Evolutionary conservation across 1,140 invertebrate species (phyloP).

Genomic region (Halesus radiatus): DNA sequence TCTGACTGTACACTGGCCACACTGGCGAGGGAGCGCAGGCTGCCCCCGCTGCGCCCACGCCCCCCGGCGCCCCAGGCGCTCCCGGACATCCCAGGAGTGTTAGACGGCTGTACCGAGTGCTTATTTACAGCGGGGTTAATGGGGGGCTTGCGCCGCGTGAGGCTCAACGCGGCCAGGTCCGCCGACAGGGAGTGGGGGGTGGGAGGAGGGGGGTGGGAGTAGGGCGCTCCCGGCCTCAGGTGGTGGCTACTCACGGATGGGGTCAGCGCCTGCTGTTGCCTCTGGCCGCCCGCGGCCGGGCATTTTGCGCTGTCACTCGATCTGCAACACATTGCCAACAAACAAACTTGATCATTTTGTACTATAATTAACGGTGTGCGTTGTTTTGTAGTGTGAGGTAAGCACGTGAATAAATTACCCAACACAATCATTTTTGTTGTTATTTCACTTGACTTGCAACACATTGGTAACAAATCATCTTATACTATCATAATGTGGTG

Average conservation of each 20-base stretch:
- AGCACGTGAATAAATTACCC: too few relatives aligned
- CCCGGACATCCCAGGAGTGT: constrained; percentile 51
- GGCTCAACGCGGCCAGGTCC: constrained; percentile 53
- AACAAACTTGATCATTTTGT: too few relatives aligned
- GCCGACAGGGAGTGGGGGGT: constrained; percentile 55
- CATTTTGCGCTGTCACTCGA: constrained; percentile 69
- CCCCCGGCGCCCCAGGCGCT: constrained; percentile 55
- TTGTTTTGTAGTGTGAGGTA: too few relatives aligned
- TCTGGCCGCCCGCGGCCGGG: constrained; percentile 59
- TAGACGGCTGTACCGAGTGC: constrained; percentile 54
- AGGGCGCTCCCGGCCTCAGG: constrained; percentile 59
- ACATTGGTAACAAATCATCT: too few relatives aligned
- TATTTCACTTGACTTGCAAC: too few relatives aligned
- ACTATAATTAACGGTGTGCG: too few relatives aligned
- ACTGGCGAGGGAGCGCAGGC: constrained; percentile 63
- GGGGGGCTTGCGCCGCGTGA: constrained; percentile 55
- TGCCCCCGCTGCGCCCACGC: constrained; percentile 58
- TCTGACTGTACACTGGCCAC: constrained; percentile 63
- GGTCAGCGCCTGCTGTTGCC: constrained; percentile 51
- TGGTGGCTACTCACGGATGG: constrained; percentile 68
- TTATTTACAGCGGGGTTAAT: constrained; percentile 58
- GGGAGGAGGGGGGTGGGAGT: constrained; percentile 65
- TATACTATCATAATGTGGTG: too few relatives aligned
- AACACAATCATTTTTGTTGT: too few relatives aligned
- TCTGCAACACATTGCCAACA: constrained; percentile 57